phyloP scores from a whole-genome alignment of 2,797 vertebrate genomes.

The Centroberyx gerrardi region DNA sequence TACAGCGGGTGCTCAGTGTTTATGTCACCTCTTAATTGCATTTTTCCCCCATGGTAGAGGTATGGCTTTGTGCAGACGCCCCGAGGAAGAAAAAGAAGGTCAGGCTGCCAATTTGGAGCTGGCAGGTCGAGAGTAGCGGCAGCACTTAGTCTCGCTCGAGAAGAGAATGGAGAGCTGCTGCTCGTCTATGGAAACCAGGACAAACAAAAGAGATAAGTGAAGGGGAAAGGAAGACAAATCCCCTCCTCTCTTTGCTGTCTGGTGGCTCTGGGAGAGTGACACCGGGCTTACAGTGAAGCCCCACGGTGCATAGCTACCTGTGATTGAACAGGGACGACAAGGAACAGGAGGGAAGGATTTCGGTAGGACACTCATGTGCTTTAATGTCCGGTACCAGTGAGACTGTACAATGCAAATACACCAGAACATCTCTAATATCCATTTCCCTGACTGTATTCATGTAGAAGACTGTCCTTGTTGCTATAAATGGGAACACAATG shows the following conservation, averaged over 20 bases:
- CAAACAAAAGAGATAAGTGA: slow-evolving; percentile 84
- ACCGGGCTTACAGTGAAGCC: slow-evolving; percentile 57
- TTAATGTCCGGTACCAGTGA: slow-evolving; percentile 46
- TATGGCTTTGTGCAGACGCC: slow-evolving; percentile 81
- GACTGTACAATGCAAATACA: slow-evolving; percentile 44
- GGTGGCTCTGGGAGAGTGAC: slow-evolving; percentile 64
- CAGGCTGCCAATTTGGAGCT: slow-evolving; percentile 86
- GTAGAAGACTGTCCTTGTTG: neutral
- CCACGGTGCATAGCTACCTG: slow-evolving; percentile 47
- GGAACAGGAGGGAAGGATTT: slow-evolving; percentile 43
- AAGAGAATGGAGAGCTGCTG: slow-evolving; percentile 74
- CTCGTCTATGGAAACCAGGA: slow-evolving; percentile 80
- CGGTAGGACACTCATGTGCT: slow-evolving; percentile 42
- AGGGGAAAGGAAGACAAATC: slow-evolving; percentile 79
- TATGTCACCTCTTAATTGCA: slow-evolving; percentile 86
- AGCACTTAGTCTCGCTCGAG: slow-evolving; percentile 83
- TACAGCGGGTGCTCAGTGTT: slow-evolving; percentile 84
- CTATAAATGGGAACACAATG: neutral
- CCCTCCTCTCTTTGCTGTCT: slow-evolving; percentile 62
- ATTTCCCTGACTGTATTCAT: slow-evolving; percentile 3
- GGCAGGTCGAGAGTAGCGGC: slow-evolving; percentile 80
- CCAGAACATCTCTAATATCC: slow-evolving; percentile 23
- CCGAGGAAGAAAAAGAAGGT: slow-evolving; percentile 84
- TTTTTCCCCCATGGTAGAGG: slow-evolving; percentile 78
- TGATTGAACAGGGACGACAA: slow-evolving; percentile 63